phyloP scores from a whole-genome alignment of 2,888 invertebrate species.

The Macaria liturata region DNA sequence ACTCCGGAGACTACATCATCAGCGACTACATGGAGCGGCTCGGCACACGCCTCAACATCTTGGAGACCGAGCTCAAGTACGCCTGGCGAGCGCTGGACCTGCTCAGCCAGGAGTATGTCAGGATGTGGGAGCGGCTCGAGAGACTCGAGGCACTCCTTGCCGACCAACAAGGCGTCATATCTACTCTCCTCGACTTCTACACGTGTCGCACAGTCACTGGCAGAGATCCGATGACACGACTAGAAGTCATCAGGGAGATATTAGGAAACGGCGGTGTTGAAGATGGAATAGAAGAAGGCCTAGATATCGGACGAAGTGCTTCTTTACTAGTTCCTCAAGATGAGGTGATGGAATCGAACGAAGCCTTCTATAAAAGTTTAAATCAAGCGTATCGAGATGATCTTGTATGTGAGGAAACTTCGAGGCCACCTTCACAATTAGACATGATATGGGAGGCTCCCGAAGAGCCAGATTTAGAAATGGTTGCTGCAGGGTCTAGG shows the following conservation, averaged over 20 bases:
- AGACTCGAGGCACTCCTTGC: constrained; percentile 93
- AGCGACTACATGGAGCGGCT: constrained; percentile 96
- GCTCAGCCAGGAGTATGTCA: constrained; percentile 95
- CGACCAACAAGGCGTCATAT: constrained; percentile 95
- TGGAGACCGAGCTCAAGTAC: constrained; percentile 95
- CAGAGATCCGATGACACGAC: constrained; percentile 78
- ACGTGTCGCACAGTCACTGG: constrained; percentile 79
- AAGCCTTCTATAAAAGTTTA: constrained; percentile 93
- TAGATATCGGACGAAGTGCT: constrained; percentile 79
- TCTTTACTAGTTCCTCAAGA: constrained; percentile 70
- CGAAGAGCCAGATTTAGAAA: constrained; percentile 86
- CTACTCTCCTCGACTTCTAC: constrained; percentile 92
- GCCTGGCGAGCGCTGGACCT: constrained; percentile 96
- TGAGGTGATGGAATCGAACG: constrained; percentile 88
- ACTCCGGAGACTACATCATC: constrained; percentile 89
- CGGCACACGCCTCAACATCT: constrained; percentile 92
- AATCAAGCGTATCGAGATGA: constrained; percentile 95
- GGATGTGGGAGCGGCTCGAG: constrained; percentile 96
- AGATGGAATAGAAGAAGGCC: constrained; percentile 86
- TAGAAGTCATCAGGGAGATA: constrained; percentile 86
- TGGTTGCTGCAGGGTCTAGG: constrained; percentile 80
- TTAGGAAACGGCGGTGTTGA: constrained; percentile 86
- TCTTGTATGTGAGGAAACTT: constrained; percentile 85
- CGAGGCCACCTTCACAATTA: constrained; percentile 88
- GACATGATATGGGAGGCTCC: constrained; percentile 95